Evolutionary conservation across 2,113 vertebrate genomes (phyloP), one percentile per base, ranked within the genome.

Genomic region (Danio rerio): DNA sequence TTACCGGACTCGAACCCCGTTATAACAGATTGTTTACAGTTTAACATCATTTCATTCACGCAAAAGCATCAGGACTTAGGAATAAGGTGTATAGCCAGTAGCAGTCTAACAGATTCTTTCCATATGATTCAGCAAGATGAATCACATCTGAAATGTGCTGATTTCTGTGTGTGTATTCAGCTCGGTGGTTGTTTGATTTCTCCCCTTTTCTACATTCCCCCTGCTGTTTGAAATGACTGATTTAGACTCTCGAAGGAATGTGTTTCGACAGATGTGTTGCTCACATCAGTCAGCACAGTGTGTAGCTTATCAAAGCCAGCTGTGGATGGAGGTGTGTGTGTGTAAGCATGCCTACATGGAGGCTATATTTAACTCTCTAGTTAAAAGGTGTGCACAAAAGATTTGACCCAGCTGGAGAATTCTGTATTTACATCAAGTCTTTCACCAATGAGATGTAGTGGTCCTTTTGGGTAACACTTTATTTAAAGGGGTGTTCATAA

Each of bases 261-360:
- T 70, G 53, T 81, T 85, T 81, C 65, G 69, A 81, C 84, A 86
- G 77, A 83, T 86, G 83, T 85, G 74, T 49, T 66, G 71, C 13
- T 6, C n/a, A 11, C 79, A 56, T 50, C 71, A 66, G 65, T 81
- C 77, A 82, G 58, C 63, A 18, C 55, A 58, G 53, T 59, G 53
- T 45, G 6, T 0, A 0, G 15, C 53, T 86, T 83, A 83, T 86
- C 76, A 83, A 61, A 83, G 72, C 53, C 84, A 83, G 81, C 76
- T 83, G 81, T 80, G 76, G n/a, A 40, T 59, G 68, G 68, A 50
- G 59, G 72, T 56, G 40, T 79, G 61, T 69, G 50, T 79, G 69
- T 69, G 50, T 62, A 72, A 74, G 53, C 68, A 70, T 20, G 49
- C 55, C 63, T 71, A 81, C 82, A 82, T 84, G 77, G 55, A 56